Percentiles rank a stretch among this genome's conserved stretches.
phyloP scores from a whole-genome alignment of 2,888 invertebrate genomes.

The Caenorhabditis sulstoni region DNA sequence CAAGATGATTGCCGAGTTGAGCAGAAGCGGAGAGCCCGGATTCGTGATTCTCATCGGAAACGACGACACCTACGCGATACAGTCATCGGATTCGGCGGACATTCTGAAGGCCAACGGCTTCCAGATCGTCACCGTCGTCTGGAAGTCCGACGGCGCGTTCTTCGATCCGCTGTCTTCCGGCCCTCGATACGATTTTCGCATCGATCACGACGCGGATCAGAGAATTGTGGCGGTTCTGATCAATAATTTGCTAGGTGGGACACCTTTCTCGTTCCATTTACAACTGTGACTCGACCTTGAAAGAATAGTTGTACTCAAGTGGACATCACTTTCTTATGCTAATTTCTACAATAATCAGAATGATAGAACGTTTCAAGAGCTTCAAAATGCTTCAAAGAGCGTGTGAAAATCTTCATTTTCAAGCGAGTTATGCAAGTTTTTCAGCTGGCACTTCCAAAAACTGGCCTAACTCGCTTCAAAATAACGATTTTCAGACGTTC shows the following conservation, averaged over 20 bases:
- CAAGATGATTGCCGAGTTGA: background rate
- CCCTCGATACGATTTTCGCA: background rate
- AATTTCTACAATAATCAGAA: no score
- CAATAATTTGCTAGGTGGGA: background rate
- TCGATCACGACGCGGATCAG: slow-evolving; percentile 1
- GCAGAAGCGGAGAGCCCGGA: background rate
- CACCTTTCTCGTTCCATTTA: no score
- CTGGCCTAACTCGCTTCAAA: no score
- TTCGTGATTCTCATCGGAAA: slow-evolving; percentile 8
- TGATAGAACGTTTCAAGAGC: no score
- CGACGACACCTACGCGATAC: background rate
- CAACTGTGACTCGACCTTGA: no score
- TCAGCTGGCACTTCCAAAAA: no score
- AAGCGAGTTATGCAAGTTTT: no score
- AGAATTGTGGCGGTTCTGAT: background rate
- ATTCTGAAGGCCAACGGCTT: slow-evolving; percentile 2
- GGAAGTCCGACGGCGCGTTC: background rate
- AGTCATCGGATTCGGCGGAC: background rate
- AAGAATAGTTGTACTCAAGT: no score
- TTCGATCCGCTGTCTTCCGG: background rate
- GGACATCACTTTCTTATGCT: no score
- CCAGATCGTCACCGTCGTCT: slow-evolving; percentile 3
- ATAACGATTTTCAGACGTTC: no score
- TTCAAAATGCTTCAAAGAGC: no score
- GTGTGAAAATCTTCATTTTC: no score